Evolutionary conservation across 2,797 vertebrate species (phyloP), one percentile per base, ranked within the genome.

Genomic region (Aythya fuligula): DNA sequence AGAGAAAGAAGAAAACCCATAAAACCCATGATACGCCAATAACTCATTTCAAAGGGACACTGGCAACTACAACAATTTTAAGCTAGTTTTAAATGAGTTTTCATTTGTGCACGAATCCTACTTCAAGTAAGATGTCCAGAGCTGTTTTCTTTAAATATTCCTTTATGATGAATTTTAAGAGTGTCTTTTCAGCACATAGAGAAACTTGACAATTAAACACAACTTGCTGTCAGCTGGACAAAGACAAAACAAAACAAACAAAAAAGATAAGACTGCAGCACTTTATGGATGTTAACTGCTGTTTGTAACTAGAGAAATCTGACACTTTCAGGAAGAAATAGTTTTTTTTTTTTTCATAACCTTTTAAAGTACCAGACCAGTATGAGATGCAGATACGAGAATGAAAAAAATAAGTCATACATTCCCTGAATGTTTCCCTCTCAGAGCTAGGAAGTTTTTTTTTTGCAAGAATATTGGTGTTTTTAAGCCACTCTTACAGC

Each of bases 1-100:
- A 84, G 72, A 82, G 76, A 90, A 28, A 88, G 9, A 22, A 64
- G 41, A 92, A 9, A 14, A 70, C 16, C 30, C 36, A 71, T 36
- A 18, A 76, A 88, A 1, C 2, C 0, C 67, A 51, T 0, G 0
- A 13, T 3, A 41, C 8, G 14, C 14, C 27, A 74, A 15, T 7
- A 45, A 2, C 6, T 2, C 47, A 30, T 61, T 84, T 72, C 71
- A 27, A 77, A 89, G 73, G 45, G 24, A 66, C 27, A 5, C 30
- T 3, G 8, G 41, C 58, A 77, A 6, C 27, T 20, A 57, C 39
- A 70, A 58, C 16, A 36, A 56, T 21, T 65, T 58, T 13, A 85
- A 25, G 81, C 36, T 64, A 15, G 2, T 25, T 21, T 69, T 14
- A 67, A 73, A 80, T 24, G 5, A 62, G 22, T 58, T 90, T 47